These are phyloP conservation scores for Lepidurus packardi DNA, from an alignment of 1,140 invertebrate species.

Conservation along the genomic window DNA sequence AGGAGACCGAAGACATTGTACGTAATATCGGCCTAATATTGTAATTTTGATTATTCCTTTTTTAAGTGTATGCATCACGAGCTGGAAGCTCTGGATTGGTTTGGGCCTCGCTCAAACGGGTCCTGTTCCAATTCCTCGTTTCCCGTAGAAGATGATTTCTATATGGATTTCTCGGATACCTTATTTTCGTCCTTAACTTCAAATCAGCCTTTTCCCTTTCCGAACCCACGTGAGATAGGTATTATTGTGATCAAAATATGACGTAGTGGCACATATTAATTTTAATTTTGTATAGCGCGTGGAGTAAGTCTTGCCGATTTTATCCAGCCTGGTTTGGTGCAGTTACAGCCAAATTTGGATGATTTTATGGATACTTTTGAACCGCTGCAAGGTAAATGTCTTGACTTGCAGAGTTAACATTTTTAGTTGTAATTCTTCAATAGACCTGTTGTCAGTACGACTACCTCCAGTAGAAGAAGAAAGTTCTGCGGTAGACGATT, in stretches of 20 bases:
- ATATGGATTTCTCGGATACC: conserved; percentile 83
- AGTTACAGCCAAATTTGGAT: conserved; percentile 92
- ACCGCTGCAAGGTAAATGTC: conserved; percentile 64
- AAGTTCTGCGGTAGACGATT: conserved; percentile 53
- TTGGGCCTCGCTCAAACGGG: conserved; percentile 27
- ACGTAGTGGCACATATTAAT: neutral
- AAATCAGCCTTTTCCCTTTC: conserved; percentile 90
- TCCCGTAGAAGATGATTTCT: conserved; percentile 74
- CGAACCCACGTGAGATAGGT: conserved; percentile 94
- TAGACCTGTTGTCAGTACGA: conserved; percentile 32
- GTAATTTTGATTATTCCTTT: neutral
- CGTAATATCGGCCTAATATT: conserved; percentile 38
- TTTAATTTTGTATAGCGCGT: conserved; percentile 49
- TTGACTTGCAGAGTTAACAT: neutral
- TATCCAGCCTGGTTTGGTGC: conserved; percentile 94
- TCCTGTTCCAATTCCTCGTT: conserved; percentile 27
- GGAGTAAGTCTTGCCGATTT: conserved; percentile 77
- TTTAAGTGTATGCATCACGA: conserved; percentile 26
- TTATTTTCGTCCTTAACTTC: conserved; percentile 78
- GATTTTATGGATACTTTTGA: conserved; percentile 77
- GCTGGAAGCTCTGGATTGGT: conserved; percentile 32
- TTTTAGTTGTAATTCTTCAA: conserved; percentile 10
- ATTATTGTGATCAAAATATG: conserved; percentile 36
- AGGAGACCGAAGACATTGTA: conserved; percentile 71
- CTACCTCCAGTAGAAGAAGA: conserved; percentile 34